Percentiles rank a stretch among this genome's conserved stretches.
Conservation (phyloP, 2,113 vertebrate genomes). For the Stigmatopora nigra region DNA sequence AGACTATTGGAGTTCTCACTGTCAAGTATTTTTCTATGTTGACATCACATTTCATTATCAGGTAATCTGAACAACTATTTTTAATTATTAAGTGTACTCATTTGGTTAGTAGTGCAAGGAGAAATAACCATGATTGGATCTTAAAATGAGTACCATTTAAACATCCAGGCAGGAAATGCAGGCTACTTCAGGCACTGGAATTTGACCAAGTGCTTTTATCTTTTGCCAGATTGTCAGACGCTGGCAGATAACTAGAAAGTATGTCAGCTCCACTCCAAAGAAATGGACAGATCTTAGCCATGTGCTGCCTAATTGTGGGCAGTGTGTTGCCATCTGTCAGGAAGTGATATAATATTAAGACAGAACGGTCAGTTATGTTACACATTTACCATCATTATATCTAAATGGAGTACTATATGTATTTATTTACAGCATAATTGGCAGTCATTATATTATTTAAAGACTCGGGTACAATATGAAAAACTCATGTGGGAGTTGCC, state of each 20-base stretch:
- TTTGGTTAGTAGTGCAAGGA: conserved; percentile 9
- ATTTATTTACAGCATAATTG: conserved; percentile 42
- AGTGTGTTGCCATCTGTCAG: conserved; percentile 72
- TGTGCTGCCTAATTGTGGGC: conserved; percentile 71
- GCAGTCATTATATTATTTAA: conserved; percentile 12
- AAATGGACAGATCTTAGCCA: conserved; percentile 71
- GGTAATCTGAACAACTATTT: background rate
- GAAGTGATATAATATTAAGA: conserved; percentile 65
- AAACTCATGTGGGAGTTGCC: conserved; percentile 8
- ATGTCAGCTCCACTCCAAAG: conserved; percentile 73
- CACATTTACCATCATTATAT: conserved; percentile 54
- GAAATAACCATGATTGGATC: conserved; percentile 8
- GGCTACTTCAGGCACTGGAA: conserved; percentile 35
- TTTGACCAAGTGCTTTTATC: conserved; percentile 60
- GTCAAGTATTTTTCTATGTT: background rate
- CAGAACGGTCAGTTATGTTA: conserved; percentile 60
- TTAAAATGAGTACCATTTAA: conserved; percentile 31
- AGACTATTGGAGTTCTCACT: background rate
- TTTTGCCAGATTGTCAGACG: conserved; percentile 69
- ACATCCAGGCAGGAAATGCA: conserved; percentile 57
- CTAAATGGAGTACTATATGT: conserved; percentile 47
- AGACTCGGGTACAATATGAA: conserved; percentile 7
- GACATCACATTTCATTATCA: background rate
- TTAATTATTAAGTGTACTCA: background rate
- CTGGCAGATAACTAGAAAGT: conserved; percentile 71